Base-by-base conservation (phyloP, 2,888 invertebrate species). In the Psylliodes chrysocephalus region DNA sequence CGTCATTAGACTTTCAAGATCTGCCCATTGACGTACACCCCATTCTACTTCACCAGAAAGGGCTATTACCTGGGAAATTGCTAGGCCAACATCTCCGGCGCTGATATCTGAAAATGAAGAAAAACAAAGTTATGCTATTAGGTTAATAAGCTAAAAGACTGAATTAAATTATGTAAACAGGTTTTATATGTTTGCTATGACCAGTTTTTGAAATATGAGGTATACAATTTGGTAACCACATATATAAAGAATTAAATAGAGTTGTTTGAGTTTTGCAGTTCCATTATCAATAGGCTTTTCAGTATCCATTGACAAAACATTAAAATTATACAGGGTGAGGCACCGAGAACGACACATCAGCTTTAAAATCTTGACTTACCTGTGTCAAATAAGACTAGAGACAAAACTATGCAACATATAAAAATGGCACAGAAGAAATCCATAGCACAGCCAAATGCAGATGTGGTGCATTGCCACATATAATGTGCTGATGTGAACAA, bases 1-100 rank as follows among this genome's bases (percentile, higher is more conserved):
- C 1, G 93, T 94, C 93, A 94, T 93, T 71, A 90, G 91, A 77
- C 93, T 94, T 79, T 82, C 82, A 5, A 82, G 80, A 80, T 96
- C 96, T 0, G 96, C 93, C 73, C 94, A 94, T 81, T 96, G 95
- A 1, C 96, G 85, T 30, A 88, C 84, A 1, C 85, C 86, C 86
- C 87, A 88, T 76, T 87, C 87, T 71, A 88, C 71, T 80, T 83
- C 81, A 7, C 91, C 91, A 0, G 91, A 91, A 60, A 93, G 85
- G 0, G 89, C 88, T 81, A 93, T 90, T 10, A 91, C 90, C 78
- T 93, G 91, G 0, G 92, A 92, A 54, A 93, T 90, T 14, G 92
- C 92, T 60, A 93, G 79, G 28, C 76, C 77, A 7, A 76, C 74
- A 53, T 71, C 67, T 18, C 76, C 77, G 19, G 74, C 75, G n/a